Conservation (phyloP, 2,888 invertebrate genomes). For the Pilophorus perplexus region DNA sequence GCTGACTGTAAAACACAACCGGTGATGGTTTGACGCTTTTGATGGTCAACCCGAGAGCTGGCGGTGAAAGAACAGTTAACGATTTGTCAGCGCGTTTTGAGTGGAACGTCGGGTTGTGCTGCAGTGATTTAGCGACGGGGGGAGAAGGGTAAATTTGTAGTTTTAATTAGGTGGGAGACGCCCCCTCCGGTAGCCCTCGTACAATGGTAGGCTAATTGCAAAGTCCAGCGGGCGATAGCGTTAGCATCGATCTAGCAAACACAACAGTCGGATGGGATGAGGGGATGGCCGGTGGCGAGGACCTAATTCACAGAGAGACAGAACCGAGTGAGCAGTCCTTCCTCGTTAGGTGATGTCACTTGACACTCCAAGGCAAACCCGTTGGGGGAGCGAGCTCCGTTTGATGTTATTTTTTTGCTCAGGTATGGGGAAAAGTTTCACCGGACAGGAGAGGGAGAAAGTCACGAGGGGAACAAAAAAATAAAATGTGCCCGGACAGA, state of each 20-base stretch:
- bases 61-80: conserved; percentile 16
- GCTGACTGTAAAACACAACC: no score
- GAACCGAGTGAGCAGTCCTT: neutral
- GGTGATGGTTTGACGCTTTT: no score
- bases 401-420: conserved; percentile 26
- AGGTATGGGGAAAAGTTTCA: neutral
- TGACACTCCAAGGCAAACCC: conserved; percentile 31
- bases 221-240: conserved; percentile 36
- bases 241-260: conserved; percentile 42
- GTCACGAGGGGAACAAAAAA: neutral
- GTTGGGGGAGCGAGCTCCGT: conserved; percentile 16
- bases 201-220: conserved; percentile 34
- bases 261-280: conserved; percentile 10
- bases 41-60: neutral
- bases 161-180: conserved; percentile 39
- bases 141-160: conserved; percentile 36
- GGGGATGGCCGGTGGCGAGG: conserved; percentile 1
- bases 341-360: conserved; percentile 35
- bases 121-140: conserved; percentile 30
- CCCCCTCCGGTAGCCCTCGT: neutral
- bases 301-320: conserved; percentile 12
- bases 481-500: neutral
- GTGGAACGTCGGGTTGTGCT: neutral
- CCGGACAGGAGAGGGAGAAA: conserved; percentile 1
- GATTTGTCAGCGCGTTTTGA: conserved; percentile 19